Conservation (phyloP, 2,113 vertebrate genomes). For the Girardinichthys multiradiatus region DNA sequence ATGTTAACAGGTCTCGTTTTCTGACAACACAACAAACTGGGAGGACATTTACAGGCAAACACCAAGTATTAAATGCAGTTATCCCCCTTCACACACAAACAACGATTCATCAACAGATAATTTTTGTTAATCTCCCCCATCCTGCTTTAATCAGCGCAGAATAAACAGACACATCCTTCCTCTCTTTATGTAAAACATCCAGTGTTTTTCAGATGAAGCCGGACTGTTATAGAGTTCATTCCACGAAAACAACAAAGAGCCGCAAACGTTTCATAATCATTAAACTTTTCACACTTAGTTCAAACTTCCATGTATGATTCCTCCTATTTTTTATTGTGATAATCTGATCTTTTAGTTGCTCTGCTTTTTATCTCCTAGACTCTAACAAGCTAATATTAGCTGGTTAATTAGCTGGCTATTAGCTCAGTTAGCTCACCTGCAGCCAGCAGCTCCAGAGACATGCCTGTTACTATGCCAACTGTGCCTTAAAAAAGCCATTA, state of each 20-base stretch:
- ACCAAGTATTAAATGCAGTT: not conserved
- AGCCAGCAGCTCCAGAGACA: not conserved
- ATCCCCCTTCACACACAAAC: not conserved
- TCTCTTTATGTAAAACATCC: not conserved
- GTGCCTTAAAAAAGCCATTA: no score
- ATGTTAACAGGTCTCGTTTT: not conserved
- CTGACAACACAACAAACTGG: not conserved
- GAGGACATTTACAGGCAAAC: not conserved
- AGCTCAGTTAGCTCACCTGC: not conserved
- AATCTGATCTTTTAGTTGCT: not conserved
- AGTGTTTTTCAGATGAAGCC: not conserved
- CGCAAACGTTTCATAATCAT: not conserved
- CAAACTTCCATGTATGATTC: not conserved
- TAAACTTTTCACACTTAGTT: not conserved
- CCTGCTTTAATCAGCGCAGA: not conserved
- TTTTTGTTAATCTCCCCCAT: not conserved
- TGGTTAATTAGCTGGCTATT: not conserved
- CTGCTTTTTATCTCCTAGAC: not conserved
- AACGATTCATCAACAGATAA: not conserved
- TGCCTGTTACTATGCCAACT: not conserved
- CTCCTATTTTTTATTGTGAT: not conserved
- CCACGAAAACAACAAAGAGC: not conserved
- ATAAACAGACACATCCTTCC: not conserved
- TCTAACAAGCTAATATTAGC: not conserved
- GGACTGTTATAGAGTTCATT: not conserved